Evolutionary conservation across 2,888 invertebrate genomes (phyloP).

Genomic region (Geophilus truncorum): DNA sequence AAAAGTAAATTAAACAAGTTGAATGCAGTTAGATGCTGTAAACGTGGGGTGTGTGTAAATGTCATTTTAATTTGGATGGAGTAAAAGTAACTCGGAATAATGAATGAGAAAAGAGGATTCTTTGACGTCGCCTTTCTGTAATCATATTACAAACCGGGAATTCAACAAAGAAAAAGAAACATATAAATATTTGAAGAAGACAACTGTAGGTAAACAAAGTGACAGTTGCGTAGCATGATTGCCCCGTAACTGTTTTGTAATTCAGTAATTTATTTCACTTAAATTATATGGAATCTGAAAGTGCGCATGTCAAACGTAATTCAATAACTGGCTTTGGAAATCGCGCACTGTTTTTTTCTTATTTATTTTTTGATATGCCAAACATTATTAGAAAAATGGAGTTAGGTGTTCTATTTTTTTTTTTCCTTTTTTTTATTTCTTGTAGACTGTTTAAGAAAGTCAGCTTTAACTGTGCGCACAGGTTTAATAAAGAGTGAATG

Average conservation of each 20-base stretch:
- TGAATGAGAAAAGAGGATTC: background rate
- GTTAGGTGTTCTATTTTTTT: background rate
- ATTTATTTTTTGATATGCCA: background rate
- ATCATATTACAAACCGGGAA: background rate
- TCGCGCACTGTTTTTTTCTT: background rate
- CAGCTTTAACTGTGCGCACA: background rate
- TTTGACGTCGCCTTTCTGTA: background rate
- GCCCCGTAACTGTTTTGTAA: background rate
- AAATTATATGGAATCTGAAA: background rate
- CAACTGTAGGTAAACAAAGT: background rate
- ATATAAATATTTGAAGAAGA: background rate
- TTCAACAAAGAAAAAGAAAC: background rate
- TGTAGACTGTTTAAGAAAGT: background rate
- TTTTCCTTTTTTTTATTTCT: background rate
- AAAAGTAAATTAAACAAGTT: background rate
- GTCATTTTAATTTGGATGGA: background rate
- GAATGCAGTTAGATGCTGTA: background rate
- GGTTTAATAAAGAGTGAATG: background rate
- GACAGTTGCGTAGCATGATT: background rate
- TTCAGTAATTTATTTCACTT: conserved; percentile 1
- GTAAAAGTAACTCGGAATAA: background rate
- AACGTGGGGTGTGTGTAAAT: background rate
- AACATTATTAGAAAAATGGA: background rate
- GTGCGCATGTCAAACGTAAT: background rate
- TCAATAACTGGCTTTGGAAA: background rate